Base-by-base conservation (phyloP, 2,113 vertebrate species). In the Cercopithecus mona region DNA sequence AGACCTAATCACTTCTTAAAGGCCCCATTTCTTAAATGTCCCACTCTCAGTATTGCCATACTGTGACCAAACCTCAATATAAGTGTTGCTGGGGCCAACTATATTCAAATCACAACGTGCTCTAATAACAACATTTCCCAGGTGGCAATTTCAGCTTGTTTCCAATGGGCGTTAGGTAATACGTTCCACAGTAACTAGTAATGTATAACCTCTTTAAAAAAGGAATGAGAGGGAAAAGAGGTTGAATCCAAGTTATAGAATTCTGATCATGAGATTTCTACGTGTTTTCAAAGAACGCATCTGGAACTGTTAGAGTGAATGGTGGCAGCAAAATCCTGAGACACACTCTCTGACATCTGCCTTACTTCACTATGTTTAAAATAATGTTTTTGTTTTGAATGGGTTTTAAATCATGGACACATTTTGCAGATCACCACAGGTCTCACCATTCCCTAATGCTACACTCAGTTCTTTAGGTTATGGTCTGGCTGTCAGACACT, bases 351-450 rank as follows among this genome's bases (percentile, higher is more conserved):
- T 76, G 11, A 57, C 0, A 0, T 57, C 64, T 59, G 11, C 5
- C 38, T 57, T 43, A 13, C 57, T 86, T 5, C n/a, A 40, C 43
- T 64, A 0, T 57, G 6, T 45, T 76, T 48, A 30, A 90, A 86
- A 52, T 25, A 85, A 80, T 75, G 16, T 35, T 88, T 91, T 91
- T 40, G 12, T 76, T 78, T 70, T 76, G 78, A 88, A 81, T 70
- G 40, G 30, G 1, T 82, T 78, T 89, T 50, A 66, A 82, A 68
- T 48, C 40, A 30, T 27, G 38, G 25, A 30, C 52, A 23, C 6
- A 1, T 17, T 90, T 96, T 50, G 12, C 14, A 66, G 18, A 22
- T 13, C 2, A 7, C 57, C 80, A 91, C 27, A 35, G 45, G 25
- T 61, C 12, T 93, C 27, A 16, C 61, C 5, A 32, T 25, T 52